Evolutionary conservation across 1,140 invertebrate species (phyloP).

Genomic region (Chironomus tepperi): DNA sequence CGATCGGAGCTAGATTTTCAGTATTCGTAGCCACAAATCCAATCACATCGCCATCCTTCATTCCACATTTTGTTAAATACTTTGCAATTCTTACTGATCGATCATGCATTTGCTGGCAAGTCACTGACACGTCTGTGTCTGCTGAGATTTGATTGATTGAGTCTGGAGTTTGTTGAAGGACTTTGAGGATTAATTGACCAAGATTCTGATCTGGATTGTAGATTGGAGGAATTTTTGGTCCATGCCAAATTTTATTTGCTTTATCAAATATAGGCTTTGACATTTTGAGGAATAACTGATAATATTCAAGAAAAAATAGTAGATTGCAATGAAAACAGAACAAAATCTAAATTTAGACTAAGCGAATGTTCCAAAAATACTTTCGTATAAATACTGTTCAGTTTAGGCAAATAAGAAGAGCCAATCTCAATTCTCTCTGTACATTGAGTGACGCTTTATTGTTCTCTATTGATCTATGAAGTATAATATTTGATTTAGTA

Average conservation of each 20-base stretch:
- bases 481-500: too few species aligned
- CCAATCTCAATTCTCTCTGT: too few species aligned
- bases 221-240: not conserved
- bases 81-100: constrained; percentile 2
- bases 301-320: too few species aligned
- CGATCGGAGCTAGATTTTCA: constrained; percentile 25
- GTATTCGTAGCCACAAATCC: not conserved
- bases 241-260: not conserved
- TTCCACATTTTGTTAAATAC: not conserved
- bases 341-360: too few species aligned
- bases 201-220: constrained; percentile 32
- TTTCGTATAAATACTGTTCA: too few species aligned
- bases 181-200: constrained; percentile 37
- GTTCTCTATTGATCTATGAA: too few species aligned
- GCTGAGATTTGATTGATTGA: constrained; percentile 33
- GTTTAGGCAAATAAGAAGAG: too few species aligned
- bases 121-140: not conserved
- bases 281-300: too few species aligned
- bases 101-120: not conserved
- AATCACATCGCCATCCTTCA: not conserved
- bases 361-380: too few species aligned
- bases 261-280: not conserved
- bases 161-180: constrained; percentile 37
- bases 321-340: too few species aligned
- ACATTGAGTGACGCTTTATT: too few species aligned